Evolutionary conservation across 1,140 invertebrate species (phyloP).

Genomic region (Calephelis nemesis): DNA sequence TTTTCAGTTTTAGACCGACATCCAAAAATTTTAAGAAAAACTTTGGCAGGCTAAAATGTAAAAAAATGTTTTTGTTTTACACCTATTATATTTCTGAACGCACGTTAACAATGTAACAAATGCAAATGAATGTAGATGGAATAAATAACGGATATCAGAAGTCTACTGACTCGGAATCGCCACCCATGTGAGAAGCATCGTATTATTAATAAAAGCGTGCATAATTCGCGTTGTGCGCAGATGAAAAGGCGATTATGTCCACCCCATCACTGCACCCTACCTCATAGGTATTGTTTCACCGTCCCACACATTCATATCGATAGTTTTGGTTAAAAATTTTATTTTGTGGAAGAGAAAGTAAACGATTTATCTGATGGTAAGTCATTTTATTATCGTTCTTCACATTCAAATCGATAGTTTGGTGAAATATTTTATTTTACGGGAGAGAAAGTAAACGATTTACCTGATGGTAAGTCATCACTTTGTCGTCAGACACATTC

Average conservation of each 20-base stretch:
- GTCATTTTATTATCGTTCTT: conserved; percentile 14
- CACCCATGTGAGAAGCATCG: conserved; percentile 48
- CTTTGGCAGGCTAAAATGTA: no score
- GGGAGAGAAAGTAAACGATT: no score
- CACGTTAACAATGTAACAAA: conserved; percentile 4
- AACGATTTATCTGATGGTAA: no score
- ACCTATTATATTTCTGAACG: not conserved
- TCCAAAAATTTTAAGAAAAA: no score
- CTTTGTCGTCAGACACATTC: no score
- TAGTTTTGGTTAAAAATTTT: not conserved
- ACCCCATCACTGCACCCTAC: conserved; percentile 31
- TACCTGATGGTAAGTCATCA: not conserved
- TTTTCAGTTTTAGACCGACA: no score
- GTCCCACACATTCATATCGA: conserved; percentile 17
- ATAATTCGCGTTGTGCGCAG: conserved; percentile 55
- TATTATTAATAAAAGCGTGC: conserved; percentile 66
- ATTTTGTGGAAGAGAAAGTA: no score
- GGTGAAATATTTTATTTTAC: no score
- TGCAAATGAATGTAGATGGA: not conserved
- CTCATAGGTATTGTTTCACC: conserved; percentile 19
- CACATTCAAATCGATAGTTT: conserved; percentile 16
- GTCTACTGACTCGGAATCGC: conserved; percentile 31
- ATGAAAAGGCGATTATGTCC: conserved; percentile 51
- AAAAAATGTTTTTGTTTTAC: no score
- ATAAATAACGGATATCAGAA: conserved; percentile 16